Evolutionary conservation across 2,797 vertebrate species (phyloP).

Genomic region (Sebastes reedi): DNA sequence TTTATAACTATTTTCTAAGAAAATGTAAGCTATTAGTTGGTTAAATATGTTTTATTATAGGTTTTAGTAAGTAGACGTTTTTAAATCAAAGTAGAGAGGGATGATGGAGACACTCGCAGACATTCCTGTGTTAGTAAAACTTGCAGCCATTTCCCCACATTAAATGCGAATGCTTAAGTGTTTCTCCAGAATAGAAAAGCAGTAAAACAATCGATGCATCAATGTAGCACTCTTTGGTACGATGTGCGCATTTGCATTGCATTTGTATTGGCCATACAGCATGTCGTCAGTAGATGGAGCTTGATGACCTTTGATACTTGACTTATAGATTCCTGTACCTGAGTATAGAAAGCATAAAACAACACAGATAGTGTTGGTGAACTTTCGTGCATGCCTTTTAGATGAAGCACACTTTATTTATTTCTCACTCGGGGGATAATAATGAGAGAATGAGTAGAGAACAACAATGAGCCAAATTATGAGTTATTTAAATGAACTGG

Average conservation of each 20-base stretch:
- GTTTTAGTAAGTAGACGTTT: neutral
- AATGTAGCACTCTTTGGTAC: fast-evolving
- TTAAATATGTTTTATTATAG: neutral
- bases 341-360: neutral
- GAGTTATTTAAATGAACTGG: neutral
- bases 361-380: neutral
- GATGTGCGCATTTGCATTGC: neutral
- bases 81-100: neutral
- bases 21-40: neutral
- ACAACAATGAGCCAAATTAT: neutral
- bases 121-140: neutral
- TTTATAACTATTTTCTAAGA: neutral
- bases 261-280: neutral
- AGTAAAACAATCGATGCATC: neutral
- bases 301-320: constrained; percentile 27
- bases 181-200: neutral
- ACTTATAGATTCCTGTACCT: neutral
- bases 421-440: neutral
- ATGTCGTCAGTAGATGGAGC: constrained; percentile 44
- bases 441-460: neutral
- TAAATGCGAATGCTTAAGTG: neutral
- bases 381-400: neutral
- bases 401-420: neutral
- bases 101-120: neutral
- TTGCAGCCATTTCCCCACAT: neutral